Conservation (phyloP, 2,113 vertebrate genomes). For the Tenrec ecaudatus region DNA sequence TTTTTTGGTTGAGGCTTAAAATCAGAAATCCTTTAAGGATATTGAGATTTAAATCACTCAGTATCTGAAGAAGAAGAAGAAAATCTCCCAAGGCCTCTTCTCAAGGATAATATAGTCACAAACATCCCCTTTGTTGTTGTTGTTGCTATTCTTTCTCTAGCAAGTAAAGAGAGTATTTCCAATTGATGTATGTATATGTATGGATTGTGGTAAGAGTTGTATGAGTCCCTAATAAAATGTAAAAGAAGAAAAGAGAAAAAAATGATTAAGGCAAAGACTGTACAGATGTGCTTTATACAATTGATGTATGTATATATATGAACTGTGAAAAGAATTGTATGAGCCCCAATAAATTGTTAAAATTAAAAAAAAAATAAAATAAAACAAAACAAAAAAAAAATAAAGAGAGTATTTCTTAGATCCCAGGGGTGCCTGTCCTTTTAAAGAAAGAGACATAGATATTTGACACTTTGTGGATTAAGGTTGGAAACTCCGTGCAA, state of each 20-base stretch:
- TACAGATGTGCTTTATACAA: too few relatives aligned
- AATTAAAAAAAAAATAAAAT: too few relatives aligned
- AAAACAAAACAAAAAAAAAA: too few relatives aligned
- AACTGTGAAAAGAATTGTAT: too few relatives aligned
- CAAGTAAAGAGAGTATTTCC: constrained; percentile 79
- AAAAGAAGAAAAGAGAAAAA: too few relatives aligned
- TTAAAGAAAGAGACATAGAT: constrained; percentile 77
- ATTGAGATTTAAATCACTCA: constrained; percentile 80
- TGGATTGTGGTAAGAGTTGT: too few relatives aligned
- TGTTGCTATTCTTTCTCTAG: constrained; percentile 70
- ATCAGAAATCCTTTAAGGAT: constrained; percentile 84
- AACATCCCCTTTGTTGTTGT: constrained; percentile 81
- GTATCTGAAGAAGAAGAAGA: neutral
- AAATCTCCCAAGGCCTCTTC: constrained; percentile 74
- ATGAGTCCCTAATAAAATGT: too few relatives aligned
- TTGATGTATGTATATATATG: too few relatives aligned
- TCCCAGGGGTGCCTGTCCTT: constrained; percentile 82
- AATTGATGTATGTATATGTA: too few relatives aligned
- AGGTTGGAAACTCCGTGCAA: constrained; percentile 63
- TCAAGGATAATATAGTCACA: constrained; percentile 76
- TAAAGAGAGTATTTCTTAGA: constrained; percentile 78
- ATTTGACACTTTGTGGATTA: constrained; percentile 72
- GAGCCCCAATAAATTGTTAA: too few relatives aligned
- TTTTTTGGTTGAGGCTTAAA: constrained; percentile 71
- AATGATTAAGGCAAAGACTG: too few relatives aligned